Evolutionary conservation across 2,797 vertebrate genomes (phyloP), one percentile per base, ranked within the genome.

Genomic region (Hippopotamyrus pictus): DNA sequence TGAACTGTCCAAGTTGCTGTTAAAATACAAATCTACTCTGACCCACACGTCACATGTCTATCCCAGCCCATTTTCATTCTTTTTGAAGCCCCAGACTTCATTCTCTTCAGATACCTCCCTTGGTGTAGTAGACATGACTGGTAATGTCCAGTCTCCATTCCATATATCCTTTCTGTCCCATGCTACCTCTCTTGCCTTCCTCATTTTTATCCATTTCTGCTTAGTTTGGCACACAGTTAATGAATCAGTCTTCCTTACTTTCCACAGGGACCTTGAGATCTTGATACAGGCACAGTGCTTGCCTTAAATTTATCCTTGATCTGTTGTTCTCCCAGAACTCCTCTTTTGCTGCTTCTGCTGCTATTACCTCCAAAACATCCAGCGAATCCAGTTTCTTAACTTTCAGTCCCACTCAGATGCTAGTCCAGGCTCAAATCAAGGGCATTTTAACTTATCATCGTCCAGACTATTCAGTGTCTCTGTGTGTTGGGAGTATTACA

Each of bases 241-340:
- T 50, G 44, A 50, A 25, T 22, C 22, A 25, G n/a, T 51, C 9
- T 50, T 33, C n/a, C 48, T 85, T 51, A 50, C 22, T 9, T 50
- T 51, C 83, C 83, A 14, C 48, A 12, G 83, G 83, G 83, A 85
- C 83, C 48, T 85, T 51, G 22, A 51, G 48, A 51, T 85, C 22
- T 85, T 19, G 76, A 82, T 46, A 22, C n/a, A 48, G 25, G 41
- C 7, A 51, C 9, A 53, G 9, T 25, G 22, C 25, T 51, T 50
- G n/a, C 83, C 83, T 85, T 85, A 85, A 50, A 50, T 85, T 85
- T 53, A 85, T 51, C 83, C 48, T 85, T 85, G 83, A 85, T 85
- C 48, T 82, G 76, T 22, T 82, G 76, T 82, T 82, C 76, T 46
- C 41, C 37, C 41, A 46, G 19, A 82, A 9, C 76, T 46, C 76